A percentile compares a stretch with the other conserved stretches of the same genome.
These are phyloP conservation scores for Pseudolycoriella hygida DNA, from an alignment of 2,888 invertebrate genomes.

Conservation along the genomic window DNA sequence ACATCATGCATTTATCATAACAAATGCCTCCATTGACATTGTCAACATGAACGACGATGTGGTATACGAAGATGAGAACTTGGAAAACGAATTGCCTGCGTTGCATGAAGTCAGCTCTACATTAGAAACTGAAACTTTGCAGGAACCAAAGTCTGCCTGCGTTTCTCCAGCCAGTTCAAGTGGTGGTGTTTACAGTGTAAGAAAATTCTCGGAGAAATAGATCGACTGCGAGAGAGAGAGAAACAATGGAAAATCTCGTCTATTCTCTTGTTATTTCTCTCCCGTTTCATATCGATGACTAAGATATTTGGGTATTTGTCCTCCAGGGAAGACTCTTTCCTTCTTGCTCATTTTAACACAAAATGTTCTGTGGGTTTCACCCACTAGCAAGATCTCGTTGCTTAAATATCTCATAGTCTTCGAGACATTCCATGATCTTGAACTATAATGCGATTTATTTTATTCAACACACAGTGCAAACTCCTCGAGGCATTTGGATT, in stretches of 20 bases:
- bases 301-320: no score
- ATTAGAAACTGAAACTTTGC: conserved; percentile 19
- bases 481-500: conserved; percentile 67
- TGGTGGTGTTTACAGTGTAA: conserved; percentile 75
- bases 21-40: conserved; percentile 52
- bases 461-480: conserved; percentile 70
- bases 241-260: no score
- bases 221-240: no score
- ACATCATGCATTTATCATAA: conserved; percentile 49
- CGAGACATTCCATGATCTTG: no score
- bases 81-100: conserved; percentile 41
- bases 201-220: conserved; percentile 21
- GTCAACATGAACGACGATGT: conserved; percentile 21
- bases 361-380: no score
- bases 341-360: no score
- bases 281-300: no score
- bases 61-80: conserved; percentile 24
- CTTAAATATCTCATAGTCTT: no score
- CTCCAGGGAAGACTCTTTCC: no score
- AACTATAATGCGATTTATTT: no score
- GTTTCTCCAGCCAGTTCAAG: conserved; percentile 82
- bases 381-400: no score
- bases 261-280: no score
- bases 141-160: conserved; percentile 42
- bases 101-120: conserved; percentile 23